Base-by-base conservation (phyloP, 2,797 vertebrate genomes). In the Chloroceryle amazona region DNA sequence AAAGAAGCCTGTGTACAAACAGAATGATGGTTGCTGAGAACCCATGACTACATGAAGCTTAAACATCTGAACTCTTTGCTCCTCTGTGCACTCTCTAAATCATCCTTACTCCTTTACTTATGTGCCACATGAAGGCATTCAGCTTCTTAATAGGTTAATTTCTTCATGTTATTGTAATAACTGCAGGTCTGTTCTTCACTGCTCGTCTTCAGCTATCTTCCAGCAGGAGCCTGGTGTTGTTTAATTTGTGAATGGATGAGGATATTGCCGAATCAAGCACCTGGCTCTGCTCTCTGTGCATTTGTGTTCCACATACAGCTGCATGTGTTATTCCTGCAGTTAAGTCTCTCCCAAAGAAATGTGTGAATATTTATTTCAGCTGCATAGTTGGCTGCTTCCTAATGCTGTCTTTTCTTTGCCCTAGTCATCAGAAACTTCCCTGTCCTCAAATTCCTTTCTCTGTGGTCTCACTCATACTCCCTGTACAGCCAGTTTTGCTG, bases 391-490 rank as follows among this genome's bases (percentile, higher is more conserved):
- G 88, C 93, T 85, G 92, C 90, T 93, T 94, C 71, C 94, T 92
- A 96, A 1, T 14, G 61, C 74, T 71, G 37, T 93, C 63, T 87
- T 28, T 92, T 94, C 90, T 95, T 95, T 93, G 71, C 71, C 44
- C 52, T 54, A 85, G 78, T 96, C 92, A 94, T 95, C 96, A 95
- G 92, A 95, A 95, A 68, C 90, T 85, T 94, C 90, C 61, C 68
- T 83, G 84, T 89, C 90, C 93, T 93, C 83, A 95, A 83, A 95
- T 94, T 97, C 94, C 72, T 93, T 85, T 95, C 92, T 96, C 83
- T 96, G 92, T 95, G 90, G 95, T 94, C 96, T 96, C 86, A 11
- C 74, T 90, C 81, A 46, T 60, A 23, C 78, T 96, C 90, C 88
- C 81, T 73, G 28, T 81, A 71, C 60, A 67, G 74, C 81, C 83